Conservation (phyloP, 2,113 vertebrate species). For the Sorex araneus region DNA sequence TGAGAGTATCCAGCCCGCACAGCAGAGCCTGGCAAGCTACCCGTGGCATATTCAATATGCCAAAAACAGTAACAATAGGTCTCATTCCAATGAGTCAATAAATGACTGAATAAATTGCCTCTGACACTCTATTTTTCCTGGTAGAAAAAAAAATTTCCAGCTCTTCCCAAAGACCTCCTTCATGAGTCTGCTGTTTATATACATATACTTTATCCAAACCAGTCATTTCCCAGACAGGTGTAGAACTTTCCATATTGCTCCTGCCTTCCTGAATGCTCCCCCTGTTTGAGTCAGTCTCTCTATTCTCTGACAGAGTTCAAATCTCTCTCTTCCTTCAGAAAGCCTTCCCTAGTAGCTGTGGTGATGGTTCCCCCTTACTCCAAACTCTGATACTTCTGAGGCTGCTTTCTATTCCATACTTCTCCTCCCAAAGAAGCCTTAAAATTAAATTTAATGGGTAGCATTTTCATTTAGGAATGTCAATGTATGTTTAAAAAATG, state of each 20-base stretch:
- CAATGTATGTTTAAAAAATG: slow-evolving; percentile 27
- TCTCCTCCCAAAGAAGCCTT: slow-evolving; percentile 6
- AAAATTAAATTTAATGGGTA: background rate
- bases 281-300: slow-evolving; percentile 2
- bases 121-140: background rate
- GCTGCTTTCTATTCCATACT: background rate
- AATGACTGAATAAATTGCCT: background rate
- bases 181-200: background rate
- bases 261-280: background rate
- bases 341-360: background rate
- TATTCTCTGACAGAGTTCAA: slow-evolving; percentile 12
- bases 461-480: no score
- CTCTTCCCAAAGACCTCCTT: background rate
- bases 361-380: background rate
- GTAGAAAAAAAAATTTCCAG: no score
- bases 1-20: no score
- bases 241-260: background rate
- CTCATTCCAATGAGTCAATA: no score
- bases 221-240: background rate
- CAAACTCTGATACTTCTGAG: background rate
- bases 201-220: background rate
- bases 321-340: slow-evolving; percentile 31
- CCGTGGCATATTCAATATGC: no score
- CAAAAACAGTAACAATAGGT: no score
- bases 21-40: no score